Base-by-base conservation (phyloP, 2,113 vertebrate genomes). In the Alouatta palliata region DNA sequence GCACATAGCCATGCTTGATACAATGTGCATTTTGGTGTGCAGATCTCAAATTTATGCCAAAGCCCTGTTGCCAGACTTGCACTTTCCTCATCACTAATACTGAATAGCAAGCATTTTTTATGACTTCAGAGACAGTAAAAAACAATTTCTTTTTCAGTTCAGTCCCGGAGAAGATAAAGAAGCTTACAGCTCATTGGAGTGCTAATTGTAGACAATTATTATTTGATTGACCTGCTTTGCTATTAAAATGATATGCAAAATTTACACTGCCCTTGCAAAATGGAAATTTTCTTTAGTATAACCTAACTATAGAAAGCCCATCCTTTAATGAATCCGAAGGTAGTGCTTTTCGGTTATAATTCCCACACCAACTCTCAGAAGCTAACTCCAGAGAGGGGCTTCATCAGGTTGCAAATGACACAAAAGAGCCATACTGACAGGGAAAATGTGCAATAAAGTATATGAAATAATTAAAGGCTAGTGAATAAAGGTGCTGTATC, bases 161-260 rank as follows among this genome's bases (percentile, higher is more conserved):
- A 45, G 68, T 85, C 93, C 43, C 80, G 47, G 73, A 95, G 91
- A 95, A 88, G 25, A 35, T 83, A 95, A 92, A 91, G 95, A 89
- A 49, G 87, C 75, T 70, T 83, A 68, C 12, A 89, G 93, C 93
- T 93, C 96, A 76, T 61, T 79, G 91, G 93, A 97, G 95, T 80
- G 89, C 80, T 98, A 97, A 97, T 91, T 97, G 96, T 89, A 97
- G 83, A 89, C 93, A 97, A 98, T 97, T 97, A 97, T 71, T 89
- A 83, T 95, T 95, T 97, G 97, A 97, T 89, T 96, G 97, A 91
- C 96, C 96, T 91, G 94, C 73, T 79, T 91, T 76, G 91, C 68
- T 97, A 97, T 97, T 97, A 93, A 96, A 96, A 96, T 86, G 86
- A 94, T 94, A 95, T 87, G 91, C 93, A 97, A 95, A 96, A 94